Conservation (phyloP, 2,797 vertebrate genomes). For the Pseudochromis fuscus region DNA sequence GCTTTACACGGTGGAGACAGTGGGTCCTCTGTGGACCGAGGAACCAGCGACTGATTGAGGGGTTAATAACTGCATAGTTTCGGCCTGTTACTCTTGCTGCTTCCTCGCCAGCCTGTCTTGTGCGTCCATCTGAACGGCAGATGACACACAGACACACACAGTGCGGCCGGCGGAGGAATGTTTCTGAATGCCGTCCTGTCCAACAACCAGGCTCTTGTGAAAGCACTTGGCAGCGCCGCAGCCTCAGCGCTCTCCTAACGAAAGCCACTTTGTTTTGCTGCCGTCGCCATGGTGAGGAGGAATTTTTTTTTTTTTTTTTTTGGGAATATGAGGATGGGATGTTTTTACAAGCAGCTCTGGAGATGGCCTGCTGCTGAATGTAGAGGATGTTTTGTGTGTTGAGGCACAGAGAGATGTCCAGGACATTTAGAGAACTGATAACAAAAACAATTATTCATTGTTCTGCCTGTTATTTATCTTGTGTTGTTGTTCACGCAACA, state of each 20-base stretch:
- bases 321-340: slow-evolving; percentile 58
- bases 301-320: slow-evolving; percentile 19
- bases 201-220: slow-evolving; percentile 48
- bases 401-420: not conserved
- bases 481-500: too few species aligned
- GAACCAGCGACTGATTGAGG: slow-evolving; percentile 54
- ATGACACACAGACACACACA: slow-evolving; percentile 63
- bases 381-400: slow-evolving; percentile 37
- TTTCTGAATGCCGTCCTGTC: slow-evolving; percentile 33
- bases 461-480: too few species aligned
- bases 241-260: slow-evolving; percentile 44
- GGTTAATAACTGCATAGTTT: slow-evolving; percentile 72
- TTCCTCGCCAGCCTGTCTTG: slow-evolving; percentile 54
- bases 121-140: slow-evolving; percentile 66
- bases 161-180: slow-evolving; percentile 58
- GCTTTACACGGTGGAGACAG: slow-evolving; percentile 53
- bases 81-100: slow-evolving; percentile 49
- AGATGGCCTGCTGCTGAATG: slow-evolving; percentile 14
- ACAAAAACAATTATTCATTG: not conserved
- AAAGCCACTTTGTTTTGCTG: slow-evolving; percentile 70
- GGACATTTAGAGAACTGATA: slow-evolving; percentile 1
- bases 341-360: slow-evolving; percentile 41
- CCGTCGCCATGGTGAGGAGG: slow-evolving; percentile 57
- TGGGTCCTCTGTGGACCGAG: slow-evolving; percentile 65
- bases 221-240: slow-evolving; percentile 41